Evolutionary conservation across 2,888 invertebrate genomes (phyloP).

Genomic region (Rhagonycha lutea): DNA sequence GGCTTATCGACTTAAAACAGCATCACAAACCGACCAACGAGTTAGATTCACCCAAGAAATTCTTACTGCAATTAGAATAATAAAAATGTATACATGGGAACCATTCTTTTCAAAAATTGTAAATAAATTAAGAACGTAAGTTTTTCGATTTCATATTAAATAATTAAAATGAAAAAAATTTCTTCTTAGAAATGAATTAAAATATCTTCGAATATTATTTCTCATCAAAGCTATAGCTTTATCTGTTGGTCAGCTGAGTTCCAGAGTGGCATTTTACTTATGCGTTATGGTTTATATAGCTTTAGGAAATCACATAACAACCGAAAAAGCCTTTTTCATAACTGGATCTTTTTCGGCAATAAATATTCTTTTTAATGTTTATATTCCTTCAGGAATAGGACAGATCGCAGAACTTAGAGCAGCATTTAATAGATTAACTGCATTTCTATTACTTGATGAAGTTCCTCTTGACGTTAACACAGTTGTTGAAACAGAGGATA

Average conservation of each 20-base stretch:
- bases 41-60: constrained; percentile 90
- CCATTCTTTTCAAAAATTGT: constrained; percentile 77
- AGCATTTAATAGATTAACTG: constrained; percentile 71
- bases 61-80: constrained; percentile 80
- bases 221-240: constrained; percentile 44
- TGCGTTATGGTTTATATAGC: constrained; percentile 64
- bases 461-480: constrained; percentile 34
- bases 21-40: constrained; percentile 83
- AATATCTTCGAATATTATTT: constrained; percentile 54
- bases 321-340: constrained; percentile 85
- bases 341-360: constrained; percentile 89
- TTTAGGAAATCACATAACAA: constrained; percentile 71
- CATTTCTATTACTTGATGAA: constrained; percentile 54
- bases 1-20: constrained; percentile 72
- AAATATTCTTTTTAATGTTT: constrained; percentile 83
- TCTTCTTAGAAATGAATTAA: constrained; percentile 66
- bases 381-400: constrained; percentile 84
- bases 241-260: constrained; percentile 43
- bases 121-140: constrained; percentile 72
- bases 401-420: constrained; percentile 80
- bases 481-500: background rate
- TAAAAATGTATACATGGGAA: constrained; percentile 92
- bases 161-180: background rate
- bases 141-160: constrained; percentile 35
- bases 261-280: constrained; percentile 48